Base-by-base conservation (phyloP, 2,888 invertebrate species). In the Drosophila hamatofila region DNA sequence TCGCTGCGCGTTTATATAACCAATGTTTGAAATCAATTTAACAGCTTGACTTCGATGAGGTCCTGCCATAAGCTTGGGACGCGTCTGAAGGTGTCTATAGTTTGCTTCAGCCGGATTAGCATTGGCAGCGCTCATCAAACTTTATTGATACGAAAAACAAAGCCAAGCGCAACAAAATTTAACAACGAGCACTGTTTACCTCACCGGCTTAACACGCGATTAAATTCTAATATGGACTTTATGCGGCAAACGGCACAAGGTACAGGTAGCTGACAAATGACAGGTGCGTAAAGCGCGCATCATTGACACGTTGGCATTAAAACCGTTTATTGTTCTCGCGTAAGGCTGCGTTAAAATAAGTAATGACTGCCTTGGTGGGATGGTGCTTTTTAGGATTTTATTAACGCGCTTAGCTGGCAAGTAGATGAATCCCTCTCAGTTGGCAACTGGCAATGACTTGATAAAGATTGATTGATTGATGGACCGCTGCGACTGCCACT, bases 11-110 rank as follows among this genome's bases (percentile, higher is more conserved):
- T 75, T 79, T 84, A 80, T 78, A 79, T 77, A 68, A 74, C 73
- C 81, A 79, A 80, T 75, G 70, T 71, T 80, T 82, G 78, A 80
- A 90, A 84, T 83, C 84, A 88, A 84, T 88, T 89, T 83, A 85
- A 85, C 85, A 78, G 74, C 75, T 75, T 72, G 73, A 54, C 72
- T 65, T 64, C 60, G 66, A 62, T 44, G 51, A 55, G 59, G 35
- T 16, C 49, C n/a, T 44, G 49, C 39, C 56, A 49, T 65, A 44
- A 68, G 33, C 49, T 4, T 7, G 4, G 56, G 12, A 27, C 35
- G 25, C 11, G 12, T 14, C 18, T 55, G 11, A 14, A 27, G 49
- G 14, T 46, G 21, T 51, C 51, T 44, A 51, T 56, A 68, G 70
- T 61, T 70, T 41, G 35, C 37, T 23, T 55, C 44, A 62, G 66